Evolutionary conservation across 2,888 invertebrate genomes (phyloP).

Genomic region (Tethea ocularis): DNA sequence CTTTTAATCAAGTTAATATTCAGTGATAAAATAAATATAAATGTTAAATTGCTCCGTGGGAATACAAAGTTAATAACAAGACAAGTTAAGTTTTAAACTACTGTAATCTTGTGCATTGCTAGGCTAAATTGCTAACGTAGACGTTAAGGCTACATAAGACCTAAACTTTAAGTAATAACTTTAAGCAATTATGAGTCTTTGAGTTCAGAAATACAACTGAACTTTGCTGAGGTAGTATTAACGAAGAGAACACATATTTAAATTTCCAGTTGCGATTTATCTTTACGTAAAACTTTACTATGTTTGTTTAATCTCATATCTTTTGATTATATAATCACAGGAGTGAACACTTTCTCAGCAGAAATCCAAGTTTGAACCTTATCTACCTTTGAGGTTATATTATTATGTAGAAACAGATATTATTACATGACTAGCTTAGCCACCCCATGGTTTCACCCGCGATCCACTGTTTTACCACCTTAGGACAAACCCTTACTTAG

Average conservation of each 20-base stretch:
- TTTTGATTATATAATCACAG: no score
- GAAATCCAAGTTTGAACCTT: no score
- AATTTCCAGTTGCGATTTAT: not conserved
- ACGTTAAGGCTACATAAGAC: not conserved
- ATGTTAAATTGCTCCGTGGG: not conserved
- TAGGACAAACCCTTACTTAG: no score
- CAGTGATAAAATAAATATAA: not conserved
- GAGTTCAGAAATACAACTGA: not conserved
- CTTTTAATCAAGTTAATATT: not conserved
- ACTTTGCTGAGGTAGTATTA: not conserved
- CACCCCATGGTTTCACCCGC: no score
- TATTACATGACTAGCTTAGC: no score
- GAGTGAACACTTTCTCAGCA: no score
- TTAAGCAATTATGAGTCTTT: not conserved
- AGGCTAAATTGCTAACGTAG: not conserved
- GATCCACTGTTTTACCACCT: no score
- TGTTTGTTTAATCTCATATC: no score
- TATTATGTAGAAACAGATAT: no score
- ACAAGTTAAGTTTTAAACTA: not conserved
- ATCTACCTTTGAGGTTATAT: no score
- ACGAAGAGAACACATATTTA: not conserved
- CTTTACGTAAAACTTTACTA: not conserved
- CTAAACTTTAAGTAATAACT: not conserved
- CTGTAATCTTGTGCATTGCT: not conserved
- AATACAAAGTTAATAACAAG: not conserved